A percentile compares a stretch with the other conserved stretches of the same genome.
These are phyloP conservation scores for Pelusios castaneus DNA, from an alignment of 2,113 vertebrate genomes.

Conservation along the genomic window DNA sequence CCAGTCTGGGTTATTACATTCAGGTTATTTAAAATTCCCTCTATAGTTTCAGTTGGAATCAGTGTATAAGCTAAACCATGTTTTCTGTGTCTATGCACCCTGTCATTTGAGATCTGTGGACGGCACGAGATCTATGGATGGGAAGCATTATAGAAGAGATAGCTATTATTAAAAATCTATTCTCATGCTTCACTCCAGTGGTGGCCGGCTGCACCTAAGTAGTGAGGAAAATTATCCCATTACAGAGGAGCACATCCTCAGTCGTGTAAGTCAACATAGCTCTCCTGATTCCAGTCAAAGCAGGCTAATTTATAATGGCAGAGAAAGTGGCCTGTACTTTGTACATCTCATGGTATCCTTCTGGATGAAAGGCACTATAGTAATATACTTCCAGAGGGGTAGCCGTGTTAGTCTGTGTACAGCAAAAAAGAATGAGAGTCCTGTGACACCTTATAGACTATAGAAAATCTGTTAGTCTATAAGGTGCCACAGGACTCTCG, in stretches of 20 bases:
- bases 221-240: neutral
- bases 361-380: conserved; percentile 17
- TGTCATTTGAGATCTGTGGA: no score
- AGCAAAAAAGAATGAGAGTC: no score
- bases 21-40: neutral
- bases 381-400: no score
- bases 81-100: neutral
- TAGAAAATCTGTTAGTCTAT: no score
- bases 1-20: neutral
- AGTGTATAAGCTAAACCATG: neutral
- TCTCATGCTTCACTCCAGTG: neutral
- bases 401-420: no score
- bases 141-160: neutral
- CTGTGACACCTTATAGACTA: no score
- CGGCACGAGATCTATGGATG: neutral
- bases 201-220: neutral
- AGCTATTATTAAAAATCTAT: neutral
- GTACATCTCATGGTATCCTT: neutral
- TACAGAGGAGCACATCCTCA: neutral
- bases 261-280: neutral
- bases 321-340: neutral
- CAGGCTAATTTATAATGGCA: neutral
- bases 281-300: neutral
- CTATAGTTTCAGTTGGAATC: neutral
- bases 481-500: no score